These are phyloP conservation scores for Bujurquina vittata DNA, from an alignment of 2,113 vertebrate species.

Conservation along the genomic window DNA sequence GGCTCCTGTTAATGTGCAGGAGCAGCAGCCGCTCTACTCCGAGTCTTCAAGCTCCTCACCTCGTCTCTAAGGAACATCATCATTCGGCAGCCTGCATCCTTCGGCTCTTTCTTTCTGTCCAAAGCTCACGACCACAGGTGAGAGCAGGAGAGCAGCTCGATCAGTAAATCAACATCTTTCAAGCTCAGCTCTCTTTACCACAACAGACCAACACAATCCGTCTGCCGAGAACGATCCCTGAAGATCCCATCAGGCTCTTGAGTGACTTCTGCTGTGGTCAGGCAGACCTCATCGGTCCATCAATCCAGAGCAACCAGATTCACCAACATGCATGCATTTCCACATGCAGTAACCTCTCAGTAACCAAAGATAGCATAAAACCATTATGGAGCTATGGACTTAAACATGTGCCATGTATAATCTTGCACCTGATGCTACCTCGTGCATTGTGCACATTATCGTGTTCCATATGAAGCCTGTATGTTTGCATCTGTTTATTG, in stretches of 20 bases:
- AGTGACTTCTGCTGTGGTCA: not conserved
- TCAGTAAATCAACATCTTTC: too few relatives aligned
- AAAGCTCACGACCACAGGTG: rapidly evolving
- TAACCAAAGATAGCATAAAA: too few relatives aligned
- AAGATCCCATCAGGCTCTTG: not conserved
- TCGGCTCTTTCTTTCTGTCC: rapidly evolving
- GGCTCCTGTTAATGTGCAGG: not conserved
- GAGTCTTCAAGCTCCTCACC: not conserved
- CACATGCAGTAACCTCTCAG: too few relatives aligned
- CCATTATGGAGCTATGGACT: not conserved
- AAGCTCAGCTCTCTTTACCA: not conserved
- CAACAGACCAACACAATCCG: rapidly evolving
- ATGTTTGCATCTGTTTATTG: rapidly evolving
- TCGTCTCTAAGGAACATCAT: rapidly evolving
- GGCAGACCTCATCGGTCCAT: not conserved
- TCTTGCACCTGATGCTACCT: not conserved
- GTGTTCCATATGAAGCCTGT: rapidly evolving
- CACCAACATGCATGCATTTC: too few relatives aligned
- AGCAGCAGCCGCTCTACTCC: not conserved
- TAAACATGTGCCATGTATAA: not conserved
- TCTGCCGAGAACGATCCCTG: not conserved
- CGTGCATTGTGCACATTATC: not conserved
- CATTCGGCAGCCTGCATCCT: not conserved
- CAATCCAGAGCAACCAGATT: not conserved
- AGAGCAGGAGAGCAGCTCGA: not conserved